Percentiles rank a stretch among this genome's conserved stretches.
Conservation (phyloP, 2,113 vertebrate species). For the Nicator chloris region DNA sequence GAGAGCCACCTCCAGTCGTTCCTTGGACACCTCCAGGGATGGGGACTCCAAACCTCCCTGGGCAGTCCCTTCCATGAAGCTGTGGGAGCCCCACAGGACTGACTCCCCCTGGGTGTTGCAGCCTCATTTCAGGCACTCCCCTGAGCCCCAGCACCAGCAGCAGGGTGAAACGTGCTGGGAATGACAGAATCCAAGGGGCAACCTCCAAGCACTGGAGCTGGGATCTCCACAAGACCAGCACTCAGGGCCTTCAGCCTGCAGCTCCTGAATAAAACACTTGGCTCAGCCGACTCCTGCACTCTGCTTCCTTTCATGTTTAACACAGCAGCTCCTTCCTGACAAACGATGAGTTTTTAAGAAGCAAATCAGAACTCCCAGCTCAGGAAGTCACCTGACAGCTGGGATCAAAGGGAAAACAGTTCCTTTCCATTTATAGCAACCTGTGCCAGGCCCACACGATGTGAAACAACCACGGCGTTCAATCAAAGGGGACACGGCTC, state of each 20-base stretch:
- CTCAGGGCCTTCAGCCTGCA: background rate
- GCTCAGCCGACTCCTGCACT: background rate
- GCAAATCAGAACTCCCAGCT: background rate
- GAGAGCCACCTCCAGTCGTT: background rate
- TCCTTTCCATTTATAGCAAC: background rate
- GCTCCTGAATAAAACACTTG: accelerated
- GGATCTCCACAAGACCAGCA: background rate
- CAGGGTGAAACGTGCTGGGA: accelerated
- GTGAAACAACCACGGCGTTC: background rate
- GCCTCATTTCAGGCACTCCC: accelerated
- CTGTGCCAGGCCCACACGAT: background rate
- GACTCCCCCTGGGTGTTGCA: background rate
- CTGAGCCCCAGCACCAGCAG: background rate
- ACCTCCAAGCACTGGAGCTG: accelerated
- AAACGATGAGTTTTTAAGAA: background rate
- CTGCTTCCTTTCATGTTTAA: background rate
- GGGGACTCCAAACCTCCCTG: background rate
- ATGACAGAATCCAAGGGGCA: background rate
- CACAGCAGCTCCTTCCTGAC: background rate
- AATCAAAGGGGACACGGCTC: background rate
- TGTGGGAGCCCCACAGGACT: accelerated
- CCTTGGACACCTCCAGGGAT: background rate
- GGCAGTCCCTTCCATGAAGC: background rate
- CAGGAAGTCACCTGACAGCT: background rate
- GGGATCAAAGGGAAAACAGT: background rate